Evolutionary conservation across 2,888 invertebrate genomes (phyloP).

Genomic region (Busseola fusca): DNA sequence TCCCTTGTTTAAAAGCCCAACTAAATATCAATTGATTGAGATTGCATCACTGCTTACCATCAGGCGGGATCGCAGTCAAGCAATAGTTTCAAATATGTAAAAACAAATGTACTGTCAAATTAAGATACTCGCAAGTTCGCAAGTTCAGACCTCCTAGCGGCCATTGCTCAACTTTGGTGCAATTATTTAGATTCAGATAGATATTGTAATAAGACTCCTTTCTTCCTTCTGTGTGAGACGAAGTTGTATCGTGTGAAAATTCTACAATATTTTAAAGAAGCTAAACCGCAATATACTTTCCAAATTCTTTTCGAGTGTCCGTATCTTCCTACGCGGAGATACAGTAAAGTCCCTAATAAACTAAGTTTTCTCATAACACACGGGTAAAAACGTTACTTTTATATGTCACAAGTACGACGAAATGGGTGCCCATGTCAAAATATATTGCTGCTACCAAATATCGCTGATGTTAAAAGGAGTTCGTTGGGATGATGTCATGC

Average conservation of each 20-base stretch:
- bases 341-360: conserved; percentile 38
- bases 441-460: conserved; percentile 45
- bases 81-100: too few species aligned
- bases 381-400: conserved; percentile 42
- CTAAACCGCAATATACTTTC: not conserved
- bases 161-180: too few species aligned
- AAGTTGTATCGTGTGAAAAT: not conserved
- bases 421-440: conserved; percentile 40
- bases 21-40: too few species aligned
- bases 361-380: conserved; percentile 30
- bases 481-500: not conserved
- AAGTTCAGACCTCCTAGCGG: too few species aligned
- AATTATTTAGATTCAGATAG: too few species aligned
- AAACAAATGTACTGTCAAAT: too few species aligned
- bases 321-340: not conserved
- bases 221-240: not conserved
- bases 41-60: too few species aligned
- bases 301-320: not conserved
- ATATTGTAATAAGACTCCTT: not conserved
- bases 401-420: conserved; percentile 37
- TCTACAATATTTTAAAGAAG: not conserved
- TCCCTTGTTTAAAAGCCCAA: too few species aligned
- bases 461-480: conserved; percentile 39
- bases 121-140: too few species aligned
- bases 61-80: too few species aligned